Conservation (phyloP, 2,113 vertebrate genomes). For the Elephas maximus region DNA sequence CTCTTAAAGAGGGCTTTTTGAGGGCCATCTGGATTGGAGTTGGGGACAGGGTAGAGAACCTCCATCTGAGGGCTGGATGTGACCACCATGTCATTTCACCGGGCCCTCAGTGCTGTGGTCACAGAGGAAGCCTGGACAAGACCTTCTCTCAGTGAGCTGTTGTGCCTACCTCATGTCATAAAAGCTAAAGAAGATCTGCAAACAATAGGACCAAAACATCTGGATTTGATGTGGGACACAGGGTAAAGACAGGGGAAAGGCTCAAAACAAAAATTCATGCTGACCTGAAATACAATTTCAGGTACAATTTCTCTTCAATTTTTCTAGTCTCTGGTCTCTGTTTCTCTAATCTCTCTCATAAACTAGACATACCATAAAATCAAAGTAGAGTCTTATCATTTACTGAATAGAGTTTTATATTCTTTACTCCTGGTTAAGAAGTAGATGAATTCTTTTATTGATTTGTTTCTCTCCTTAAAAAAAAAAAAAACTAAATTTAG, state of each 20-base stretch:
- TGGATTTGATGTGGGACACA: not conserved
- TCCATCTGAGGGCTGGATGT: not conserved
- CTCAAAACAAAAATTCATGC: not conserved
- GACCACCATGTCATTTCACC: rapidly evolving
- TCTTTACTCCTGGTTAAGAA: not conserved
- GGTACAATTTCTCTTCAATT: not conserved
- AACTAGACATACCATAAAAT: not conserved
- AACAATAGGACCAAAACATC: not conserved
- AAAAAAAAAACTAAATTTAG: not conserved
- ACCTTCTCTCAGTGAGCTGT: rapidly evolving
- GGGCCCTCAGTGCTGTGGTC: not conserved
- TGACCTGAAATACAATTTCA: not conserved
- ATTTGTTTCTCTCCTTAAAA: not conserved
- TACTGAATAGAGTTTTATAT: not conserved
- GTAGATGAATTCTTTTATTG: not conserved
- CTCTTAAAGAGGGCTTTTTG: not conserved
- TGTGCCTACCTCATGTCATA: not conserved
- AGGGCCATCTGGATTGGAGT: not conserved
- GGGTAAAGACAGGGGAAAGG: not conserved
- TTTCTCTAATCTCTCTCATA: not conserved
- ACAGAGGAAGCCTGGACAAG: too few relatives aligned
- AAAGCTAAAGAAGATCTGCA: not conserved
- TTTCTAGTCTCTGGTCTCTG: not conserved
- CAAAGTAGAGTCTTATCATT: not conserved
- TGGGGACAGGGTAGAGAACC: not conserved